phyloP scores from a whole-genome alignment of 2,888 invertebrate genomes.

The Ptychoptera albimana region DNA sequence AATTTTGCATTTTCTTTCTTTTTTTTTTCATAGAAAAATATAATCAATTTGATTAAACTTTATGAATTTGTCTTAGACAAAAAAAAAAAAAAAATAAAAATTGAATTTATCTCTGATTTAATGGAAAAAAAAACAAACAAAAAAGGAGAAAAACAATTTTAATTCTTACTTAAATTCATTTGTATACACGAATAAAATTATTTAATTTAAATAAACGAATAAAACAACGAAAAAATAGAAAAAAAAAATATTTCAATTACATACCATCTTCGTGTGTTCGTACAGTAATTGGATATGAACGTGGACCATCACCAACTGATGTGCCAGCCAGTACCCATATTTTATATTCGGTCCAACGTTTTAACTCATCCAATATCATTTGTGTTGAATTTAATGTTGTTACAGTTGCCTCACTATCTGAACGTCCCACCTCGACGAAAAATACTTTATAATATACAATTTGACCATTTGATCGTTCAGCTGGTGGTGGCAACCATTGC shows the following conservation, averaged over 20 bases:
- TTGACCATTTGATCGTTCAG: constrained; percentile 78
- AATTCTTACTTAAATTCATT: background rate
- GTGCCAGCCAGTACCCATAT: constrained; percentile 95
- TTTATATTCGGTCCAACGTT: constrained; percentile 91
- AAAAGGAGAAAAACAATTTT: constrained; percentile 4
- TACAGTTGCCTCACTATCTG: constrained; percentile 70
- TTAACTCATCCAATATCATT: constrained; percentile 75
- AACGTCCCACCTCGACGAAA: constrained; percentile 69
- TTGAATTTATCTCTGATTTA: background rate
- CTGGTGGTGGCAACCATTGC: constrained; percentile 84
- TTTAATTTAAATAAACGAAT: background rate
- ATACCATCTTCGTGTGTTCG: constrained; percentile 99
- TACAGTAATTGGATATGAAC: constrained; percentile 79
- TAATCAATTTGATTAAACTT: background rate
- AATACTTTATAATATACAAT: constrained; percentile 91
- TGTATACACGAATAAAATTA: too few relatives aligned
- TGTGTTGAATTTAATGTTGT: constrained; percentile 64
- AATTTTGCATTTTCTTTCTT: too few relatives aligned
- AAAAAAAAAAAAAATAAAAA: too few relatives aligned
- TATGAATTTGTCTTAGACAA: too few relatives aligned
- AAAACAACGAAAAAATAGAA: background rate
- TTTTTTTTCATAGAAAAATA: too few relatives aligned
- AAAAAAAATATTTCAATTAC: constrained; percentile 27
- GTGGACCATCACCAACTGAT: constrained; percentile 88
- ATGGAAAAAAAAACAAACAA: background rate